Evolutionary conservation across 1,140 invertebrate genomes (phyloP).

Genomic region (Colletes gigas): DNA sequence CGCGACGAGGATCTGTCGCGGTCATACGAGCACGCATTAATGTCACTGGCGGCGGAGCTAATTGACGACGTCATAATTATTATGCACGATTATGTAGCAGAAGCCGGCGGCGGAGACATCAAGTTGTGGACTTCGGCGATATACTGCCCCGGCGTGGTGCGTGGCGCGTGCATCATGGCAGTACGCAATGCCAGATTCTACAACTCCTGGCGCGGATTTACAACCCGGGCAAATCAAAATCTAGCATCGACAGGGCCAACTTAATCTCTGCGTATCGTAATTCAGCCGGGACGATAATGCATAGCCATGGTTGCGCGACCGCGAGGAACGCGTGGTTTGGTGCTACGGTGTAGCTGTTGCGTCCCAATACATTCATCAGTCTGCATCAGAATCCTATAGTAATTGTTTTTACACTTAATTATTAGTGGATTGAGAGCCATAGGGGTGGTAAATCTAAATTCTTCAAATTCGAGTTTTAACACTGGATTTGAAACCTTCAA

Average conservation of each 20-base stretch:
- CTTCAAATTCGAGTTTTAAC: too few relatives aligned
- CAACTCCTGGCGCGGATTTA: background rate
- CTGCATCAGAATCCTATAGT: background rate
- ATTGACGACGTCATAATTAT: constrained; percentile 72
- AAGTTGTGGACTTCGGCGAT: constrained; percentile 57
- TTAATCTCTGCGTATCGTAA: background rate
- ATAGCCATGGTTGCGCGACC: background rate
- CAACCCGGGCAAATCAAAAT: constrained; percentile 11
- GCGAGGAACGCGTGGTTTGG: background rate
- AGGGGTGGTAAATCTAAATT: too few relatives aligned
- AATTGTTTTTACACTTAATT: too few relatives aligned
- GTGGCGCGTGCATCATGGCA: background rate
- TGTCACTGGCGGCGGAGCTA: constrained; percentile 62
- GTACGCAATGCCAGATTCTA: background rate
- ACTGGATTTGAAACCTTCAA: too few relatives aligned
- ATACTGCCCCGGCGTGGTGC: constrained; percentile 42
- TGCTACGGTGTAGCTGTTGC: background rate
- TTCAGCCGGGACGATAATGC: constrained; percentile 10
- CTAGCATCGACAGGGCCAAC: background rate
- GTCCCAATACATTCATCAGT: constrained; percentile 8
- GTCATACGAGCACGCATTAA: constrained; percentile 63
- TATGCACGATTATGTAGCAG: constrained; percentile 68
- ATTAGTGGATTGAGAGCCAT: too few relatives aligned
- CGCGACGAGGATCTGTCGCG: constrained; percentile 60
- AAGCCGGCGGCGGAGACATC: constrained; percentile 56